Evolutionary conservation across 2,888 invertebrate species (phyloP).

Genomic region (Mesodorylaimus sp.): DNA sequence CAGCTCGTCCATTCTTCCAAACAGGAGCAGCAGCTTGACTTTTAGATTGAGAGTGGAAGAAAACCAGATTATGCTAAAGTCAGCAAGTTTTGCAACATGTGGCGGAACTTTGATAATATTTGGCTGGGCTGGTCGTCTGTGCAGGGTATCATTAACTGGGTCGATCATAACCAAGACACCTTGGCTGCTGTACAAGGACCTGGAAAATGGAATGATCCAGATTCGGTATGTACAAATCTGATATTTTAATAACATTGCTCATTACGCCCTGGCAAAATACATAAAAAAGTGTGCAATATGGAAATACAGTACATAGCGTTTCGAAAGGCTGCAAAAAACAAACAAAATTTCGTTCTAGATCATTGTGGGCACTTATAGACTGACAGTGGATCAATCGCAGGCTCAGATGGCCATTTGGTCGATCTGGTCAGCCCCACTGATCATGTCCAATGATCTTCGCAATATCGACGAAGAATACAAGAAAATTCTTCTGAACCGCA

Average conservation of each 20-base stretch:
- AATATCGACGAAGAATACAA: conserved; percentile 54
- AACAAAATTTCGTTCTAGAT: conserved; percentile 28
- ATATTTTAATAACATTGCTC: no score
- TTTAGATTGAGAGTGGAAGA: no score
- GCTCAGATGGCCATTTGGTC: conserved; percentile 12
- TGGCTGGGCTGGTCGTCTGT: conserved; percentile 86
- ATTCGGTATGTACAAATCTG: conserved; percentile 55
- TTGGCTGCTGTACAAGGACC: conserved; percentile 80
- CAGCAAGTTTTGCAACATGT: conserved; percentile 69
- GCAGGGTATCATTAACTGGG: conserved; percentile 76
- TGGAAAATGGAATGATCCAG: conserved; percentile 92
- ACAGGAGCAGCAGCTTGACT: no score
- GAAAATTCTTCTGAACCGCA: conserved; percentile 72
- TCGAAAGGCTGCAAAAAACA: no score
- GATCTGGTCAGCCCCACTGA: conserved; percentile 21
- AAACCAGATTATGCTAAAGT: conserved; percentile 71
- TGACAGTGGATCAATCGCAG: conserved; percentile 14
- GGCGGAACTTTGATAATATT: conserved; percentile 88
- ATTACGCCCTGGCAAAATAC: no score
- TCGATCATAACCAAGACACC: conserved; percentile 73
- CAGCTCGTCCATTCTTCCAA: no score
- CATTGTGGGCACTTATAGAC: conserved; percentile 32
- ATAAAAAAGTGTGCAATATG: no score
- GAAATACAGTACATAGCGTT: no score
- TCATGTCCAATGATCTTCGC: conserved; percentile 25